Conservation (phyloP, 2,888 invertebrate genomes). For the Drosophila algonquin region DNA sequence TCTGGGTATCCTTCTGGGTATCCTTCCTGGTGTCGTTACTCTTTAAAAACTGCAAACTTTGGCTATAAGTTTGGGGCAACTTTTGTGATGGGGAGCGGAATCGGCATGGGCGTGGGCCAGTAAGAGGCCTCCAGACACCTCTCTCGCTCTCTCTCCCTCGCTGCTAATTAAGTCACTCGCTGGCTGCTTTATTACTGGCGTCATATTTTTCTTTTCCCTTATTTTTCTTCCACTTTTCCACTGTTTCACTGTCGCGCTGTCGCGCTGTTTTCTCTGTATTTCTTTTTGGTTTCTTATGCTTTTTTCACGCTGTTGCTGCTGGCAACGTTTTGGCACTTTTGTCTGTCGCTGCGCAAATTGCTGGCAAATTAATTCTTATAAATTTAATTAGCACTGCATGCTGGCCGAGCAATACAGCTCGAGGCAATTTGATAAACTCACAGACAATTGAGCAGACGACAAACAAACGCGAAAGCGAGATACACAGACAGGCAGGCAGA, state of each 20-base stretch:
- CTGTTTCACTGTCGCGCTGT: too few species aligned
- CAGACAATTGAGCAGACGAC: conserved; percentile 19
- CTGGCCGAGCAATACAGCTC: conserved; percentile 13
- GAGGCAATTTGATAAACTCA: conserved; percentile 42
- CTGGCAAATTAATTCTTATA: conserved; percentile 75
- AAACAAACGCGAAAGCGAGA: background rate
- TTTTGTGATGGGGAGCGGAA: conserved; percentile 6
- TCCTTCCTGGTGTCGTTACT: conserved; percentile 16
- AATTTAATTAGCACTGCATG: conserved; percentile 77
- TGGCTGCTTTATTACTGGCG: conserved; percentile 56
- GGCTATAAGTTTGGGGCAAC: conserved; percentile 14
- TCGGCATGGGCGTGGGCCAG: background rate
- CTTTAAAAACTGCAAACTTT: conserved; percentile 53
- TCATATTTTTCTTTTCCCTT: conserved; percentile 32
- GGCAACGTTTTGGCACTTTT: conserved; percentile 54
- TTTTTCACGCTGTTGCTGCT: conserved; percentile 44
- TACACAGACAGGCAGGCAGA: too few species aligned
- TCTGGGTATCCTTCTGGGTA: background rate
- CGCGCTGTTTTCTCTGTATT: conserved; percentile 12
- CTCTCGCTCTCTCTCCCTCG: background rate
- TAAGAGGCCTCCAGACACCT: conserved; percentile 27
- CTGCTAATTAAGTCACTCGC: conserved; percentile 64
- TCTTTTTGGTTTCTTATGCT: conserved; percentile 16
- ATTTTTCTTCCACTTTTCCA: conserved; percentile 3
- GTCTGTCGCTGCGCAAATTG: conserved; percentile 45